phyloP scores from a whole-genome alignment of 2,797 vertebrate species.

The Margarornis squamiger region DNA sequence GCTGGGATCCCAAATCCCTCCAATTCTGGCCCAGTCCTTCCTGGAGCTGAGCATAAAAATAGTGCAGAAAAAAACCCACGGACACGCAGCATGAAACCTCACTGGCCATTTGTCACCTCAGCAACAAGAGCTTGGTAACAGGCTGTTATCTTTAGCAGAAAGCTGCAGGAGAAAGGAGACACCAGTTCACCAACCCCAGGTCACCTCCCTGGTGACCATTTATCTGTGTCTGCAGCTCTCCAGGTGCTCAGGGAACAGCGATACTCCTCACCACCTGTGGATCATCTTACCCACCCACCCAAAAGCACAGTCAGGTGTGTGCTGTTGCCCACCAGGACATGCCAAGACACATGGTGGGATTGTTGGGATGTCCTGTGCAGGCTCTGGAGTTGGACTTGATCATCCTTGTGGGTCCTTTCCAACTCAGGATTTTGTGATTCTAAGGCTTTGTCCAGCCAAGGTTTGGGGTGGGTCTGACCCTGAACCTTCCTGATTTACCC shows the following conservation, averaged over 20 bases:
- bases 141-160: not conserved
- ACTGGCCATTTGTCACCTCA: not conserved
- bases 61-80: not conserved
- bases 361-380: not conserved
- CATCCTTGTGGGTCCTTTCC: not conserved
- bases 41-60: not conserved
- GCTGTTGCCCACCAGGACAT: not conserved
- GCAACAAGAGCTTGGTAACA: not conserved
- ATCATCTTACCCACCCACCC: not conserved
- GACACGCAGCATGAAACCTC: not conserved
- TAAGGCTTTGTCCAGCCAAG: not conserved
- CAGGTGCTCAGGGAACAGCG: not conserved
- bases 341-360: not conserved
- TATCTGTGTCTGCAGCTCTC: not conserved
- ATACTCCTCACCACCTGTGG: not conserved
- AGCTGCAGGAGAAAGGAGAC: constrained; percentile 14
- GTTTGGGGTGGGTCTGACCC: not conserved
- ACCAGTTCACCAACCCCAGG: not conserved
- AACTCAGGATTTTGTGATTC: not conserved
- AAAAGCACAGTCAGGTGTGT: not conserved
- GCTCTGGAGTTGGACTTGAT: not conserved
- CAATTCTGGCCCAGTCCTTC: not conserved
- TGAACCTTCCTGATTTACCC: not conserved
- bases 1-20: not conserved
- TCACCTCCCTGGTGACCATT: not conserved